These are phyloP conservation scores for Cephus spinipes DNA, from an alignment of 2,888 invertebrate genomes.

Conservation along the genomic window DNA sequence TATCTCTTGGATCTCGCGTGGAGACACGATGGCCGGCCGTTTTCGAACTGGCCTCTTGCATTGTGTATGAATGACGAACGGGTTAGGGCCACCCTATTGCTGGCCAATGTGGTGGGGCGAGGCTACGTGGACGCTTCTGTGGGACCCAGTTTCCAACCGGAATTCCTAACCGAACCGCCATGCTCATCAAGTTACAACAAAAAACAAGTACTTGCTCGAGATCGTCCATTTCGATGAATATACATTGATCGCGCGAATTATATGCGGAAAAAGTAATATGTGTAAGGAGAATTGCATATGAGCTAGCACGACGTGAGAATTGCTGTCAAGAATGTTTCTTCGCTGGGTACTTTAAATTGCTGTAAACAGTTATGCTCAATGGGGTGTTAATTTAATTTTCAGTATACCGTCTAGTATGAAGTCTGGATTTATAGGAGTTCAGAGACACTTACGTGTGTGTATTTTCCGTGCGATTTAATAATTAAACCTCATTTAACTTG, in stretches of 20 bases:
- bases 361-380: neutral
- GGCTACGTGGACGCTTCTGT: neutral
- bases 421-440: neutral
- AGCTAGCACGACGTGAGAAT: neutral
- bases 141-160: neutral
- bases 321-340: neutral
- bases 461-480: neutral
- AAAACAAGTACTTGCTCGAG: neutral
- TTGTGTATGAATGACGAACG: conserved; percentile 52
- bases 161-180: neutral
- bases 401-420: neutral
- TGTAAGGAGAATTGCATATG: neutral
- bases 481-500: neutral
- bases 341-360: neutral
- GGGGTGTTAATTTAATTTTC: neutral
- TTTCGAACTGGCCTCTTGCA: conserved; percentile 57
- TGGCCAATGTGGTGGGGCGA: conserved; percentile 51
- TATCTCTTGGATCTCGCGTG: conserved; percentile 24
- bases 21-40: conserved; percentile 54
- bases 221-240: neutral
- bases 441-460: neutral
- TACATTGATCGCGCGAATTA: neutral
- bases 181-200: neutral
- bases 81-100: conserved; percentile 51
- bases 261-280: neutral